phyloP scores from a whole-genome alignment of 2,113 vertebrate genomes.

The Danionella cerebrum region DNA sequence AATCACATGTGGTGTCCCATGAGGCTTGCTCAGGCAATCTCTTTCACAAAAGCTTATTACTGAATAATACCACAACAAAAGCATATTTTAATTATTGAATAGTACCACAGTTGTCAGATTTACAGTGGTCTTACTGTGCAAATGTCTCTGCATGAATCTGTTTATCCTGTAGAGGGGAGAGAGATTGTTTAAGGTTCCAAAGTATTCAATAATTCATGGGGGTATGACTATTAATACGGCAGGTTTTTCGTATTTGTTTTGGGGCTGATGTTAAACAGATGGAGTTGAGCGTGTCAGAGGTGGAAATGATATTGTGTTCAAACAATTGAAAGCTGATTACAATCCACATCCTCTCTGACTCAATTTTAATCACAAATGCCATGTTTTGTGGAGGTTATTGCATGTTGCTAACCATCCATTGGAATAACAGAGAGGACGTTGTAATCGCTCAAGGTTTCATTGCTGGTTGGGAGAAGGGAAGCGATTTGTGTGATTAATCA shows the following conservation, averaged over 20 bases:
- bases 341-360: neutral
- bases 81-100: neutral
- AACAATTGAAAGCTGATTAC: neutral
- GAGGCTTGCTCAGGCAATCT: too few species aligned
- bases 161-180: neutral
- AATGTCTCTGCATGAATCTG: neutral
- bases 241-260: conserved; percentile 2
- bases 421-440: neutral
- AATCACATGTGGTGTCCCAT: too few species aligned
- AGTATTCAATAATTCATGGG: too few species aligned
- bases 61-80: too few species aligned
- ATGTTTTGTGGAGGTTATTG: neutral
- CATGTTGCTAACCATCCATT: neutral
- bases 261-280: neutral
- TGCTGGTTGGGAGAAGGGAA: conserved; percentile 15
- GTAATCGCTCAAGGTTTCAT: conserved; percentile 13
- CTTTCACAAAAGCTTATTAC: too few species aligned
- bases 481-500: conserved; percentile 25
- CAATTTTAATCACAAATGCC: neutral
- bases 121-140: neutral
- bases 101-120: neutral
- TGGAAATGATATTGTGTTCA: neutral
- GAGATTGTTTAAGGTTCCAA: too few species aligned
- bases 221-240: neutral
- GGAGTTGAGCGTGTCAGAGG: neutral